Base-by-base conservation (phyloP, 2,797 vertebrate species). In the Falco berigora region DNA sequence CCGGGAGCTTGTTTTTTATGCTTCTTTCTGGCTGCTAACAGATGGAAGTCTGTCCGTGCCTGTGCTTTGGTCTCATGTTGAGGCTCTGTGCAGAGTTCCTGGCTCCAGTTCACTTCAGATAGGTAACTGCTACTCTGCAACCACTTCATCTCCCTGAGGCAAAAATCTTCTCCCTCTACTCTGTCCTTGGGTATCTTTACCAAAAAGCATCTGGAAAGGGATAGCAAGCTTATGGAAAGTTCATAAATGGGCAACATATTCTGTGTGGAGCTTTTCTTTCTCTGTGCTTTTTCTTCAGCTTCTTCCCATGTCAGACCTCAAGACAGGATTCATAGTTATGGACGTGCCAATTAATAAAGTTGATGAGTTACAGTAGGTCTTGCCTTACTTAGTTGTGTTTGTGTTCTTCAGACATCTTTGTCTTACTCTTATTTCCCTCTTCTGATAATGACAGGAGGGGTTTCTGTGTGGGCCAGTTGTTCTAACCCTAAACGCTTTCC, bases 391-490 rank as follows among this genome's bases (percentile, higher is more conserved):
- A 94, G n/a, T 63, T 79, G 32, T 8, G 2, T 79, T 80, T 86
- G 15, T 83, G 24, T 83, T 89, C 53, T 79, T 92, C 42, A 53
- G 49, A 17, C 49, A 53, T 71, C 56, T 79, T 90, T 89, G 61
- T 95, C 74, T 74, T 85, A 66, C 23, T 47, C 32, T 83, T 58
- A 53, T 93, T 96, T 93, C 52, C 78, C 56, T 79, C 53, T 79
- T 77, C 71, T 77, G 49, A 47, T 75, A 88, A 73, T 2, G 20
- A 42, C 40, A 59, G 63, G 83, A 72, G 30, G 76, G 49, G 66
- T 75, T 96, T 97, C 91, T 97, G 86, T 94, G 72, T 91, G 88
- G 79, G 49, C 84, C 79, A 82, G 40, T 91, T 24, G 2, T 82
- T 91, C 74, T 92, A 87, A 56, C 61, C 73, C 42, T 77, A 92